These are phyloP conservation scores for Lates calcarifer DNA, from an alignment of 2,113 vertebrate genomes.

Conservation along the genomic window DNA sequence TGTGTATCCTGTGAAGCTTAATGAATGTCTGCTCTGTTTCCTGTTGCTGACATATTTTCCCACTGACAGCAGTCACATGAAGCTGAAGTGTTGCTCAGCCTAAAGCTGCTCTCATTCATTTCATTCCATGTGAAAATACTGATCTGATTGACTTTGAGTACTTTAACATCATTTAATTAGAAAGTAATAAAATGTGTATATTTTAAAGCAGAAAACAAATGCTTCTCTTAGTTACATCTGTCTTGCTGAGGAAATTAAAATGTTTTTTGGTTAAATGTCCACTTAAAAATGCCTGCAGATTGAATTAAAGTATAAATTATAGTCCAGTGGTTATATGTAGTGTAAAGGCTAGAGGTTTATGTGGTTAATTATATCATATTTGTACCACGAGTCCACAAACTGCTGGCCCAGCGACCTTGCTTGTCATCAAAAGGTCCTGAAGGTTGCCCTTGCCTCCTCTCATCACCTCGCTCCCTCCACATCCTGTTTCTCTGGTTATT, in stretches of 20 bases:
- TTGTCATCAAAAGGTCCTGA: slow-evolving; percentile 20
- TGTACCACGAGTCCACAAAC: not conserved
- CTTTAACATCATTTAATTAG: not conserved
- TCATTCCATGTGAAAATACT: slow-evolving; percentile 1
- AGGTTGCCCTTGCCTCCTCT: slow-evolving; percentile 2
- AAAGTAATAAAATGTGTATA: not conserved
- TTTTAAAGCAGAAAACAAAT: not conserved
- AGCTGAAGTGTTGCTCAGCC: not conserved
- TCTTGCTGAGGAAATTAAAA: not conserved
- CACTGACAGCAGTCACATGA: slow-evolving; percentile 26
- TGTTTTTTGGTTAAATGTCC: not conserved
- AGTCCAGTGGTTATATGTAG: not conserved
- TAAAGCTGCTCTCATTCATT: not conserved
- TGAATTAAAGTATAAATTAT: not conserved
- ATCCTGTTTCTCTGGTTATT: slow-evolving; percentile 40
- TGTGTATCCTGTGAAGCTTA: slow-evolving; percentile 1
- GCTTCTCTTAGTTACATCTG: not conserved
- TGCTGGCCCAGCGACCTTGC: not conserved
- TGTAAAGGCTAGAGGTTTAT: not conserved
- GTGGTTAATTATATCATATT: not conserved
- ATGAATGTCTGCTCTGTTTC: slow-evolving; percentile 46
- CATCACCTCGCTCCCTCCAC: slow-evolving; percentile 4
- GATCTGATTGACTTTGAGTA: not conserved
- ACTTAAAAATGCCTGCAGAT: not conserved
- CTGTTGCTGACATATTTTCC: slow-evolving; percentile 27